Base-by-base conservation (phyloP, 2,888 invertebrate species). In the Drosophila limbata region DNA sequence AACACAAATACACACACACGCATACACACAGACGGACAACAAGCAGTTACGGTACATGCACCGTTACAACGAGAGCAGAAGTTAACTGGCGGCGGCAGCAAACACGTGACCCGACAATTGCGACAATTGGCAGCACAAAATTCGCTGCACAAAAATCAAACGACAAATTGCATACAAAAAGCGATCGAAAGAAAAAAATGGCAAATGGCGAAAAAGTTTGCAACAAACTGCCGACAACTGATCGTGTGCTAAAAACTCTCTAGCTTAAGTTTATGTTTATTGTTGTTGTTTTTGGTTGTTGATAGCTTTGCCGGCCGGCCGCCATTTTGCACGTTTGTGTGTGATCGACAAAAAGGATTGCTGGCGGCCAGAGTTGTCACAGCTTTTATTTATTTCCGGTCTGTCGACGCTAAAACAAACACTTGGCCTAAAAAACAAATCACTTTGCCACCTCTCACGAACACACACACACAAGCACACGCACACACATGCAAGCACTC, bases 101-200 rank as follows among this genome's bases (percentile, higher is more conserved):
- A 81, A 89, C 86, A 85, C 88, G 85, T 85, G 85, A 85, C 85
- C 89, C 82, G 82, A 73, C 87, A 85, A 85, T 88, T 88, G 85
- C 69, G 70, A 77, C 88, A 86, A 85, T 85, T 85, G 85, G 76
- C 79, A 83, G 84, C 66, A 62, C 42, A 45, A 63, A 57, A 62
- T 65, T 64, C 53, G 52, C 64, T 42, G 68, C 51, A 52, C 25
- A 25, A 77, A 78, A 75, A 62, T 63, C 63, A 72, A 70, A 61
- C 65, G 68, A 75, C 37, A 61, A 69, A 53, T 52, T 42, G 48
- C 44, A 47, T 25, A 60, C 39, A 52, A 45, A 51, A 56, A 42
- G 17, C 50, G 77, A 77, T 74, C 75, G 60, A 66, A 50, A 31
- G 6, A n/a, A 33, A 35, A 13, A 35, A 33, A 33, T 11, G 6